Conservation (phyloP, 2,888 invertebrate genomes). For the Arge pagana region DNA sequence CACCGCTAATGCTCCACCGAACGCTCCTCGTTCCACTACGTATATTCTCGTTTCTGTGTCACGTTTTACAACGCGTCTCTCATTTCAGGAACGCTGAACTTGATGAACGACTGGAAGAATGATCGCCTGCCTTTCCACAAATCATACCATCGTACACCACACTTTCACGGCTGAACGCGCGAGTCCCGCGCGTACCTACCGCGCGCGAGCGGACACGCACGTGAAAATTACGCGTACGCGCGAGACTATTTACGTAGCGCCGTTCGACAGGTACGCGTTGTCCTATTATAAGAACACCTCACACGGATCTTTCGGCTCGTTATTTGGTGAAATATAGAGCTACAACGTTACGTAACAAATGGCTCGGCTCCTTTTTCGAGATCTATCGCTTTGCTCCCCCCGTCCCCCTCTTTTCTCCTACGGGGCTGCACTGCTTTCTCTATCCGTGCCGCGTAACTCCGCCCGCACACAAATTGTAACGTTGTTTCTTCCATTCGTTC, state of each 20-base stretch:
- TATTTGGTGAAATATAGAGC: conserved; percentile 34
- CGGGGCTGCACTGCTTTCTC: background rate
- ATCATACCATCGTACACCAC: conserved; percentile 39
- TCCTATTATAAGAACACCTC: too few species aligned
- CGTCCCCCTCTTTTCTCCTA: background rate
- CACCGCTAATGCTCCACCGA: conserved; percentile 27
- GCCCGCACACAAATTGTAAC: too few species aligned
- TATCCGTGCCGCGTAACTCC: too few species aligned
- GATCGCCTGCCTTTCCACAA: conserved; percentile 38
- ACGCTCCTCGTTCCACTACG: conserved; percentile 42
- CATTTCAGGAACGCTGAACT: conserved; percentile 47
- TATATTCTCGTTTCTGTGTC: conserved; percentile 51
- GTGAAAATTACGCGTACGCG: too few species aligned
- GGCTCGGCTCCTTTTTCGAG: conserved; percentile 12
- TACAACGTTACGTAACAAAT: conserved; percentile 23
- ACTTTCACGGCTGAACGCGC: background rate
- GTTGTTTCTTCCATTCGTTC: background rate
- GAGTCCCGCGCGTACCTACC: background rate
- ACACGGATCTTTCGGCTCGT: too few species aligned
- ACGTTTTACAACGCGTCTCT: conserved; percentile 53
- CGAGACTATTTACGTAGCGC: too few species aligned
- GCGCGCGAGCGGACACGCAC: too few species aligned
- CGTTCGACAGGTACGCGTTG: too few species aligned
- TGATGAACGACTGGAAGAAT: conserved; percentile 43
- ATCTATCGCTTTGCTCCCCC: conserved; percentile 28